Percentiles rank a stretch among this genome's conserved stretches.
Conservation (phyloP, 2,797 vertebrate genomes). For the Phrynocephalus forsythii region DNA sequence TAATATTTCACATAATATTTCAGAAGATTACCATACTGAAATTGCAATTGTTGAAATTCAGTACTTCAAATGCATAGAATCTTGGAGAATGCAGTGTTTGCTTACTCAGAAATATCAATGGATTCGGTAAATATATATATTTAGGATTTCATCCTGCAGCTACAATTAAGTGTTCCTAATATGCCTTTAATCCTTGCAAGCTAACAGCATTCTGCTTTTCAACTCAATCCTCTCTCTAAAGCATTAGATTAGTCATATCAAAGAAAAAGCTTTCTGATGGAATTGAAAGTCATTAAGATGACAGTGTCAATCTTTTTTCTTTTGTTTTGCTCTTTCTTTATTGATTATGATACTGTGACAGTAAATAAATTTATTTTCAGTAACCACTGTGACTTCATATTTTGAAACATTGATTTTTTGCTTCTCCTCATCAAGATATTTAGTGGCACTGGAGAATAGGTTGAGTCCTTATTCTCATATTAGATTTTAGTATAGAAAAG, state of each 20-base stretch:
- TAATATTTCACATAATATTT: conserved; percentile 10
- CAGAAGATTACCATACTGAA: neutral
- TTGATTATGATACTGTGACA: conserved; percentile 34
- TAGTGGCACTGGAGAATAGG: conserved; percentile 1
- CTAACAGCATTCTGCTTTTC: conserved; percentile 38
- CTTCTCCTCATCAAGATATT: neutral
- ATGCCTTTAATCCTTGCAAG: conserved; percentile 20
- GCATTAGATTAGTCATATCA: neutral
- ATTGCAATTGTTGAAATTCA: neutral
- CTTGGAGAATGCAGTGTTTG: neutral
- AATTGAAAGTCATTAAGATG: conserved; percentile 55
- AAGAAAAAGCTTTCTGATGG: conserved; percentile 26
- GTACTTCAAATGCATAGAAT: neutral
- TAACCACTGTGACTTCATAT: conserved; percentile 36
- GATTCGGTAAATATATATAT: neutral
- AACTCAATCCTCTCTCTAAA: conserved; percentile 25
- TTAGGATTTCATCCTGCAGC: neutral
- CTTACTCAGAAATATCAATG: neutral
- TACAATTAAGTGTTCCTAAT: conserved; percentile 28
- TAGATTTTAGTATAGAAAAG: neutral
- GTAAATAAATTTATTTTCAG: conserved; percentile 49
- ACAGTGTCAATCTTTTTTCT: conserved; percentile 40
- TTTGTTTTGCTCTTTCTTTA: conserved; percentile 49
- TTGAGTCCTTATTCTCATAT: neutral
- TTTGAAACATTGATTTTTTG: conserved; percentile 44